Percentiles rank a stretch among this genome's conserved stretches.
These are phyloP conservation scores for Nomada fabriciana DNA, from an alignment of 2,888 invertebrate genomes.

Conservation along the genomic window DNA sequence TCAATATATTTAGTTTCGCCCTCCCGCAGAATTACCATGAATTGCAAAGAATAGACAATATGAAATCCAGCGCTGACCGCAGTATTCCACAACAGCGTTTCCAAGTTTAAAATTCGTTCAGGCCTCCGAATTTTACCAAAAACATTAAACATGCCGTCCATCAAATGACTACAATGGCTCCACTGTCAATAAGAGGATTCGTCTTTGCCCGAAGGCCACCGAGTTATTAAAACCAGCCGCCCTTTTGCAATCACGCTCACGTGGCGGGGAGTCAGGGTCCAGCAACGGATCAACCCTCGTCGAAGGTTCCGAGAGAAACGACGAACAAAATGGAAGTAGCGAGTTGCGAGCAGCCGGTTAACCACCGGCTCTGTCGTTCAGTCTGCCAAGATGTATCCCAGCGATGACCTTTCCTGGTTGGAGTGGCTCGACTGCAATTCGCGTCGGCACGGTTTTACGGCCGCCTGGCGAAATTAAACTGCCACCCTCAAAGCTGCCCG, in stretches of 20 bases:
- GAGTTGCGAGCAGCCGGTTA: constrained; percentile 51
- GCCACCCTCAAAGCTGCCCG: constrained; percentile 66
- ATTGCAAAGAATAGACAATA: too few species aligned
- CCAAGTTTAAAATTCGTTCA: too few species aligned
- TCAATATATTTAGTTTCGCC: too few species aligned
- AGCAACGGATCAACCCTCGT: constrained; percentile 61
- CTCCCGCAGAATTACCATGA: too few species aligned
- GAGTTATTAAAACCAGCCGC: constrained; percentile 62
- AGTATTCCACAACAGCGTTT: too few species aligned
- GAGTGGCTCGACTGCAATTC: constrained; percentile 16
- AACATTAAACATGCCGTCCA: too few species aligned
- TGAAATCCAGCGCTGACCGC: too few species aligned
- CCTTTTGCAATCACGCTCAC: constrained; percentile 54
- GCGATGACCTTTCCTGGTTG: constrained; percentile 51
- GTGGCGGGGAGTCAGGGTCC: constrained; percentile 52
- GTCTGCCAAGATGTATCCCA: constrained; percentile 28
- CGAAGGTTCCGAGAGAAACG: constrained; percentile 31
- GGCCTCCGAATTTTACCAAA: too few species aligned
- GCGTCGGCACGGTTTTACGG: constrained; percentile 59
- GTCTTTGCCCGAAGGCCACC: constrained; percentile 34
- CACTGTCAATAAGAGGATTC: background rate
- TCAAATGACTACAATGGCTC: background rate
- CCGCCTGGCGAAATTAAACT: constrained; percentile 68
- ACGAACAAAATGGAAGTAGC: constrained; percentile 60
- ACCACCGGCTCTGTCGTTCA: constrained; percentile 30